Base-by-base conservation (phyloP, 2,113 vertebrate species). In the Genyomyrus donnyi region DNA sequence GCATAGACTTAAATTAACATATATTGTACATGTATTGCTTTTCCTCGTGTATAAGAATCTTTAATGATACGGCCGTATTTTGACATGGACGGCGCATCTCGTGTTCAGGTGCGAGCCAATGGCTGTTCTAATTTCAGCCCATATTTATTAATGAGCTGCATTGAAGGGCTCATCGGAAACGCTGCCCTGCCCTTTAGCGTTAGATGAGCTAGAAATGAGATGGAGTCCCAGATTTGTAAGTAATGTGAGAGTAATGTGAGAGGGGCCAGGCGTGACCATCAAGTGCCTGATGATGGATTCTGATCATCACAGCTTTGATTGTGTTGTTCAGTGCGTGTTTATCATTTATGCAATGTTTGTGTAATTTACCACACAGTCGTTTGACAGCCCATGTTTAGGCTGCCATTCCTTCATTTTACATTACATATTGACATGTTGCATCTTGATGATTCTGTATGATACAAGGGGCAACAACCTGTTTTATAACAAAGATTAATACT, bases 181-280 rank as follows among this genome's bases (percentile, higher is more conserved):
- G 87, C n/a, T 39, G 27, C 49, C 42, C n/a, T 39, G 62, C 31
- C 31, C 35, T 17, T 52, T 52, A 88, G 89, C 66, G 91, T 93
- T 93, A 92, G 92, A 93, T 91, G 90, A 91, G 53, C 88, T n/a
- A 86, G 88, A 91, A 92, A 91, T 91, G 89, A 93, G 92, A 92
- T 91, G 91, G 87, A 49, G 31, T 89, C 89, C 86, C 90, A 90
- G 91, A 89, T 92, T 91, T 92, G 87, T 89, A 45, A 88, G 86
- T 80, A 35, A 84, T 52, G 90, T 31, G 84, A 88, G 86, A 91
- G 58, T 39, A 88, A 84, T 52, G 90, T 31, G 85, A 88, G 83
- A 91, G 58, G 62, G 90, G 87, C 58, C 50, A 35, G 56, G 56
- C n/a, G 50, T 90, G 89, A 89, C 77, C 53, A 0, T 13, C 19